phyloP scores from a whole-genome alignment of 2,113 vertebrate species.

The Theristicus caerulescens region DNA sequence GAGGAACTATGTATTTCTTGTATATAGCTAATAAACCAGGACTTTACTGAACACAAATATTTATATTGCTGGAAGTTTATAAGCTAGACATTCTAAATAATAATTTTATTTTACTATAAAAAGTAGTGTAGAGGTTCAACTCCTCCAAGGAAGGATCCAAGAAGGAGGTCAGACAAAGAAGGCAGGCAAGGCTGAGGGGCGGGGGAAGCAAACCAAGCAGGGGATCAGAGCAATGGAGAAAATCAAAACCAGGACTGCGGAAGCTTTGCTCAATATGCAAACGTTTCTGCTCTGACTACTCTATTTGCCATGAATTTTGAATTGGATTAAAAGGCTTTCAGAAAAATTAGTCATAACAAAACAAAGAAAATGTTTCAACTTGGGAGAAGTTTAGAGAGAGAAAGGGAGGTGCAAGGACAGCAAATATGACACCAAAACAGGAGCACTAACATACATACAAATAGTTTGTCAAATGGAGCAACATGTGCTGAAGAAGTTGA shows the following conservation, averaged over 20 bases:
- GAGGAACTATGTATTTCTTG: neutral
- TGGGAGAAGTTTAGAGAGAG: neutral
- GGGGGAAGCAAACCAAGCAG: neutral
- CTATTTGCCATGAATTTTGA: neutral
- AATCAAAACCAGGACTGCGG: neutral
- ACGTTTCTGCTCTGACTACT: neutral
- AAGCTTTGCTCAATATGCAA: neutral
- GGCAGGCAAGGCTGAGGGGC: neutral
- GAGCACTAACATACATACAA: neutral
- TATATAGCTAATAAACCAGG: conserved; percentile 1
- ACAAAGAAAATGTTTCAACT: neutral
- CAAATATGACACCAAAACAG: neutral
- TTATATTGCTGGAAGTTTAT: neutral
- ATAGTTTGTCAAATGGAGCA: neutral
- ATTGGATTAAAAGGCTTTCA: neutral
- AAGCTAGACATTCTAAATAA: neutral
- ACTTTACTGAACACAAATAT: neutral
- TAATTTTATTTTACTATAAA: neutral
- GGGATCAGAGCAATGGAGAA: neutral
- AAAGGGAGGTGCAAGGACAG: neutral
- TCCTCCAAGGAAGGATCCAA: neutral
- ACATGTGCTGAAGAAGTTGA: neutral
- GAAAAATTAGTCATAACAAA: neutral
- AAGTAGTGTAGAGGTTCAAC: neutral
- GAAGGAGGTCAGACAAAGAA: neutral